Evolutionary conservation across 2,888 invertebrate genomes (phyloP).

Genomic region (Neocrepidodera transversa): DNA sequence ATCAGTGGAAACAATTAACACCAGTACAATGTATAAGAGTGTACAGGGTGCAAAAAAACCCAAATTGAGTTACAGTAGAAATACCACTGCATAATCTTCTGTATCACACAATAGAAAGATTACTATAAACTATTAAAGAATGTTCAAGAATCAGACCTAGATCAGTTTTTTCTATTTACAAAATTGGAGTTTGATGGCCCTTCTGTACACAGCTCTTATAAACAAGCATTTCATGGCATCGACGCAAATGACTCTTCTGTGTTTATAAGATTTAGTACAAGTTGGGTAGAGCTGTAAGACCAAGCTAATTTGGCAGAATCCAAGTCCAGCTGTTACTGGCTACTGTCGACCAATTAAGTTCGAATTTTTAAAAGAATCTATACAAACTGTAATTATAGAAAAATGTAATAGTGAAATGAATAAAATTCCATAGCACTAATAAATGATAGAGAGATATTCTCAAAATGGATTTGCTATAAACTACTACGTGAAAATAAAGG

Average conservation of each 20-base stretch:
- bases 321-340: background rate
- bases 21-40: no score
- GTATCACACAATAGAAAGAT: no score
- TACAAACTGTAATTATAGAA: conserved; percentile 30
- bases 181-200: background rate
- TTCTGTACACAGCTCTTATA: background rate
- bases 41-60: no score
- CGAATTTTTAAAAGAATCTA: conserved; percentile 41
- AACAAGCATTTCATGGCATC: conserved; percentile 24
- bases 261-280: conserved; percentile 47
- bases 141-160: no score
- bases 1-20: no score
- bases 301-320: background rate
- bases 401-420: conserved; percentile 7
- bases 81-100: background rate
- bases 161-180: background rate
- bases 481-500: no score
- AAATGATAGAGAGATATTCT: no score
- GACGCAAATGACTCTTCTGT: conserved; percentile 42
- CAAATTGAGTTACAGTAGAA: no score
- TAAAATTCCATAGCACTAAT: no score
- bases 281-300: conserved; percentile 45
- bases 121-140: no score
- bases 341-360: background rate
- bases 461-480: no score